Conservation (phyloP, 1,140 invertebrate genomes). For the Phenacoccus solenopsis region DNA sequence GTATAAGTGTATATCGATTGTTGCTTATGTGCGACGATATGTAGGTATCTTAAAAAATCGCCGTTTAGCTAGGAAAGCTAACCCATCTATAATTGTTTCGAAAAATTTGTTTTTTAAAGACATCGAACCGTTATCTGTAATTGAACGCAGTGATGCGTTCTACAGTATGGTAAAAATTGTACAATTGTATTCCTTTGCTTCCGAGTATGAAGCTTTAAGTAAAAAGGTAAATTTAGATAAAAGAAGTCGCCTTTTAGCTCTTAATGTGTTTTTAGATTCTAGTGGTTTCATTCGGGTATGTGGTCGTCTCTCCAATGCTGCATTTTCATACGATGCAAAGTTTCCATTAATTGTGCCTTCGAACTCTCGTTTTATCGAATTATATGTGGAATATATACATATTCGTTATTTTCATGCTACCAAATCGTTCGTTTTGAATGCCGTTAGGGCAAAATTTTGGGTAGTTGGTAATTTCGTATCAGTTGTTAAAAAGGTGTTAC, state of each 20-base stretch:
- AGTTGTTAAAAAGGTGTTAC: constrained; percentile 18
- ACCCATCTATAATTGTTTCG: neutral
- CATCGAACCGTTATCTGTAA: too few species aligned
- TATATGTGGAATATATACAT: constrained; percentile 32
- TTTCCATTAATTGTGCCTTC: constrained; percentile 34
- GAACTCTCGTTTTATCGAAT: constrained; percentile 29
- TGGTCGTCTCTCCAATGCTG: constrained; percentile 14
- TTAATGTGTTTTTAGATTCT: constrained; percentile 24
- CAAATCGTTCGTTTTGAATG: constrained; percentile 19
- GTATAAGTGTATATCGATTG: neutral
- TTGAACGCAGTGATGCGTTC: constrained; percentile 7
- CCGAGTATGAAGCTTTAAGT: constrained; percentile 5
- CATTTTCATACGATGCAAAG: constrained; percentile 27
- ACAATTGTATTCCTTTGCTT: neutral
- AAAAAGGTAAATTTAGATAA: neutral
- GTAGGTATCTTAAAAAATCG: neutral
- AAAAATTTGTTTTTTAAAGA: too few species aligned
- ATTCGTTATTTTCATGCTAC: constrained; percentile 30
- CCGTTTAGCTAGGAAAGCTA: neutral
- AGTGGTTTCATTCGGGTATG: constrained; percentile 21
- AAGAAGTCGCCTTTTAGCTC: constrained; percentile 12
- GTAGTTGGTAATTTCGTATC: neutral
- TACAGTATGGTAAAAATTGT: neutral
- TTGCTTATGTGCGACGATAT: neutral
- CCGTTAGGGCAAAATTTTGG: constrained; percentile 20